Base-by-base conservation (phyloP, 2,797 vertebrate genomes). In the Catharus ustulatus region DNA sequence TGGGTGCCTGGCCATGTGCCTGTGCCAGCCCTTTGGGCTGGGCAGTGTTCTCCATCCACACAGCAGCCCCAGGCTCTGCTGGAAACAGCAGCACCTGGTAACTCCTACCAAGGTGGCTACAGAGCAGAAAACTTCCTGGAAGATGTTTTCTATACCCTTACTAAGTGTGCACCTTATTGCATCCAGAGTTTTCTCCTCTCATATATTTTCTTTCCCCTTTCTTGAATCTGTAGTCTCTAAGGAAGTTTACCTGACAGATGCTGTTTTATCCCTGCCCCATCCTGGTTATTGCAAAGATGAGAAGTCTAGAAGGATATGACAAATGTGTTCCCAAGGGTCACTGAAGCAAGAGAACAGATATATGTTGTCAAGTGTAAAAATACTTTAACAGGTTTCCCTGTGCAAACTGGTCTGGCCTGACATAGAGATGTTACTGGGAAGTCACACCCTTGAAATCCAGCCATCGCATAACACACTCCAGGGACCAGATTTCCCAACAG, bases 321-420 rank as follows among this genome's bases (percentile, higher is more conserved):
- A 92, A 64, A 84, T 51, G 16, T 22, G 5, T 57, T 92, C 43
- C 52, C 54, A 75, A 83, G 83, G 57, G n/a, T 38, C 55, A 40
- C 20, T 67, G 29, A 91, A 79, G 48, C 30, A 77, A 46, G 59
- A 78, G 57, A 89, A 79, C 24, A 91, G 61, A 71, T 71, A 6
- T 10, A 51, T 40, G 15, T 64, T 89, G 72, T 57, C 82, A 87
- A 83, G 61, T 40, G 64, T 77, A 84, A 83, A 91, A 90, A 68
- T 20, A 66, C 19, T 84, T 88, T 49, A 42, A 68, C 0, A 0
- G 11, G 77, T 91, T 87, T 89, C 20, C 32, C 38, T 55, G 34
- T 45, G 38, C 77, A 83, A 87, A 67, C 38, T 74, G 32, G 3
- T 29, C 64, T 68, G 62, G 46, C 17, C 76, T 74, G 68, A 57